A percentile compares a stretch with the other conserved stretches of the same genome.
phyloP scores from a whole-genome alignment of 2,888 invertebrate species.

The Heteromyza rotundicornis region DNA sequence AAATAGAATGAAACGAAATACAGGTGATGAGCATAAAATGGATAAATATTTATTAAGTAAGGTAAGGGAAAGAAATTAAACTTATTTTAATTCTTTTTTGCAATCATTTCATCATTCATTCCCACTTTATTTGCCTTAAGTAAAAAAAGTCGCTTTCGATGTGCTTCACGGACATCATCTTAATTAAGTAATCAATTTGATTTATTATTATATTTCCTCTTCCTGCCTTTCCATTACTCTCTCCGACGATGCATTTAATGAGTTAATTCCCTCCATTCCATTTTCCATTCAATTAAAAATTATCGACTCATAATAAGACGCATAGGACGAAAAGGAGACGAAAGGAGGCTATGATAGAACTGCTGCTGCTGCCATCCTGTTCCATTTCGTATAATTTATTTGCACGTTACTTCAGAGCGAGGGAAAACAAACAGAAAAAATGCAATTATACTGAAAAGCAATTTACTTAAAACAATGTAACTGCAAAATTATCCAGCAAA shows the following conservation, averaged over 20 bases:
- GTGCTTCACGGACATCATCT: background rate
- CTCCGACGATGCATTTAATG: no score
- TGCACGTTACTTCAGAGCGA: background rate
- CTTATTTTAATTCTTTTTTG: no score
- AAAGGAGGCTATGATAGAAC: background rate
- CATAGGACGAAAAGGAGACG: background rate
- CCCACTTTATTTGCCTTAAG: background rate
- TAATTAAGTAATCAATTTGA: background rate
- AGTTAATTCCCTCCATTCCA: background rate
- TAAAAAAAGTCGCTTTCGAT: no score
- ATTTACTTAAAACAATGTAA: constrained; percentile 5
- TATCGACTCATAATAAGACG: background rate
- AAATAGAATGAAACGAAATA: no score
- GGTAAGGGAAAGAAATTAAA: no score
- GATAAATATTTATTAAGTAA: no score
- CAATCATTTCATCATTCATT: no score
- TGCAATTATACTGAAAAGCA: constrained; percentile 4
- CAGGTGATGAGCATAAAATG: no score
- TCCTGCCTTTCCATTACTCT: no score
- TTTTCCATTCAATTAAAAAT: background rate
- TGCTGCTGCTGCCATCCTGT: background rate
- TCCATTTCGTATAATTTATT: background rate
- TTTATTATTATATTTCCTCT: background rate
- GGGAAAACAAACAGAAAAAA: constrained; percentile 5
- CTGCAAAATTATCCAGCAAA: background rate